Evolutionary conservation across 1,140 invertebrate genomes (phyloP).

Genomic region (Trichonephila inaurata): DNA sequence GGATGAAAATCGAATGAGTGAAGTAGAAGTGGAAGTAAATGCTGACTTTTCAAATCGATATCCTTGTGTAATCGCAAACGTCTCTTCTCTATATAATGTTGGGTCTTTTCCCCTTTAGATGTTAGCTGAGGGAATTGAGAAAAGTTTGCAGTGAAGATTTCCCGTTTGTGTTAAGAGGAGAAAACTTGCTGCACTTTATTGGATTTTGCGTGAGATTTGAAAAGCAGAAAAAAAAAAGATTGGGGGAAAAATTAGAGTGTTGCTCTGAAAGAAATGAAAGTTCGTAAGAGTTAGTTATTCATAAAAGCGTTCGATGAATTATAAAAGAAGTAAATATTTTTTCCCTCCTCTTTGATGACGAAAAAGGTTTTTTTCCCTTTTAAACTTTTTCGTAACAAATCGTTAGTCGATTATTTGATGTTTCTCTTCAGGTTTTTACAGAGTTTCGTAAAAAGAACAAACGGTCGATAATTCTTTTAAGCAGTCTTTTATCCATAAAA

Average conservation of each 20-base stretch:
- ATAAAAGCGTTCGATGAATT: background rate
- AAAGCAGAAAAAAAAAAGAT: background rate
- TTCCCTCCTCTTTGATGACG: background rate
- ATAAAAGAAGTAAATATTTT: background rate
- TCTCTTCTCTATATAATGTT: background rate
- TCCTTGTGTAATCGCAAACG: conserved; percentile 48
- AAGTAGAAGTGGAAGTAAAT: conserved; percentile 43
- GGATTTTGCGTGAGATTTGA: background rate
- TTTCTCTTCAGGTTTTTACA: background rate
- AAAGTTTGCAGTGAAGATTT: background rate
- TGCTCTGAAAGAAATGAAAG: background rate
- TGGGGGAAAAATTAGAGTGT: background rate
- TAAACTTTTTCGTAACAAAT: background rate
- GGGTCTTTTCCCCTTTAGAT: background rate
- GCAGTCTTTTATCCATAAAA: too few species aligned
- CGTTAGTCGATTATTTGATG: background rate
- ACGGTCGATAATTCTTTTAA: too few species aligned
- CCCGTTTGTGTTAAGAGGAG: background rate
- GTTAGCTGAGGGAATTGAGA: conserved; percentile 5
- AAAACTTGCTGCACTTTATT: conserved; percentile 1
- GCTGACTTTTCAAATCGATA: conserved; percentile 65
- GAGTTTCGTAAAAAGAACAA: too few species aligned
- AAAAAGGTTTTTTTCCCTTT: background rate
- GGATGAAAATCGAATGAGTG: conserved; percentile 48
- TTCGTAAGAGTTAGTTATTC: conserved; percentile 26